These are phyloP conservation scores for Melanostigma gelatinosum DNA, from an alignment of 2,113 vertebrate species.

Conservation along the genomic window DNA sequence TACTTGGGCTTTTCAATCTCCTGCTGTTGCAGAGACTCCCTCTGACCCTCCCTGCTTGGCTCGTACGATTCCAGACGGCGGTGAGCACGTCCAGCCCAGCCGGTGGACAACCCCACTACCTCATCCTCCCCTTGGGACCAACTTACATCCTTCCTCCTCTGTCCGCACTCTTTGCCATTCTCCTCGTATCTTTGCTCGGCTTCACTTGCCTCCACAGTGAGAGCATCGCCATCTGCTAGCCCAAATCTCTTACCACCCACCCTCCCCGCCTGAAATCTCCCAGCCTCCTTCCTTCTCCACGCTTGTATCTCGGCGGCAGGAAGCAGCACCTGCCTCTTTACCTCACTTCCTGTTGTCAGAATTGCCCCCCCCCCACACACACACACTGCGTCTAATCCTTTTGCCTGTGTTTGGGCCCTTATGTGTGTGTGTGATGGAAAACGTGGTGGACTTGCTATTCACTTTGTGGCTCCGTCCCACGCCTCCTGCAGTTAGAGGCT, in stretches of 20 bases:
- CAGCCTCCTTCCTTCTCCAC: slow-evolving; percentile 51
- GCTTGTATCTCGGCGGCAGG: slow-evolving; percentile 61
- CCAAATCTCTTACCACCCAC: slow-evolving; percentile 52
- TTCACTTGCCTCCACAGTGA: slow-evolving; percentile 65
- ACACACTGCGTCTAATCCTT: background rate
- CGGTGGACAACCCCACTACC: slow-evolving; percentile 71
- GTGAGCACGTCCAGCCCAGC: slow-evolving; percentile 60
- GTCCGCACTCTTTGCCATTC: slow-evolving; percentile 63
- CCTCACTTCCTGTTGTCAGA: slow-evolving; percentile 74
- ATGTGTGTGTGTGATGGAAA: slow-evolving; percentile 21
- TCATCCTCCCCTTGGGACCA: slow-evolving; percentile 61
- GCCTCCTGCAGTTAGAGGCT: slow-evolving; percentile 50
- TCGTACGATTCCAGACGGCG: slow-evolving; percentile 50
- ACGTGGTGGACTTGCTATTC: slow-evolving; percentile 18
- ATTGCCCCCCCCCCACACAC: background rate
- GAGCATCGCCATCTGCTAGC: slow-evolving; percentile 71
- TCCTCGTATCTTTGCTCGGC: slow-evolving; percentile 58
- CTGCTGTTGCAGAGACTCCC: slow-evolving; percentile 29
- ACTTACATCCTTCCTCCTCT: slow-evolving; percentile 76
- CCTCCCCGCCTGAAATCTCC: slow-evolving; percentile 21
- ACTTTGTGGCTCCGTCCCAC: slow-evolving; percentile 39
- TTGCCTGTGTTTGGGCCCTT: background rate
- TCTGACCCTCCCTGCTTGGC: slow-evolving; percentile 41
- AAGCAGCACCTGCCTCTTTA: slow-evolving; percentile 71
- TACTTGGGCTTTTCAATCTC: slow-evolving; percentile 26